Base-by-base conservation (phyloP, 1,140 invertebrate genomes). In the Gonioctena quinquepunctata region DNA sequence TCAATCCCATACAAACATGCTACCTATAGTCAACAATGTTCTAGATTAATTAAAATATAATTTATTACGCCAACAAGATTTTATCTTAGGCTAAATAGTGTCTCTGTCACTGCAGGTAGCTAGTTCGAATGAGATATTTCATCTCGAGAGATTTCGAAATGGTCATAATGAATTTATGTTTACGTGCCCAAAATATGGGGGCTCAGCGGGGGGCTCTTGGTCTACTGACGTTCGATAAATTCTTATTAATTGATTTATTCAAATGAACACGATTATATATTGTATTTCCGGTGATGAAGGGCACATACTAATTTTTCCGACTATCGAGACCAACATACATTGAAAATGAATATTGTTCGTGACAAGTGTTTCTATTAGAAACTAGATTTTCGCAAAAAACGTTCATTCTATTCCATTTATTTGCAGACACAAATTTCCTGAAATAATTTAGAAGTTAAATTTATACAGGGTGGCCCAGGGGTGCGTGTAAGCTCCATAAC, bases 221-320 rank as follows among this genome's bases (percentile, higher is more conserved):
- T 42, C 33, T 42, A 42, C 33, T 42, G 33, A 42, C 33, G 33
- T 42, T 42, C 33, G 33, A 42, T 42, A 42, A 42, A 42, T 42
- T 42, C 33, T 22, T 11, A 54, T 54, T 54, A 54, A 54, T 54
- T 54, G 50, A 54, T 54, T 54, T 22, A 54, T 21, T 54, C 21
- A 54, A 22, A 54, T 7, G 13, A 13, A 54, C 18, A 11, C 18
- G 11, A 1, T 16, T 21, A 18, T 22, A 54, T 21, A 8, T 22
- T 22, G 50, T 54, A 8, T 3, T 42, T 42, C 5, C 33, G 2
- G 33, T n/a, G 33, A 42, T 42, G 33, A 42, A 42, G 16, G 33
- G 13, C 16, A 42, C 33, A 42, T 8, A 42, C 33, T 3, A 42
- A 42, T n/a, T n/a, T n/a, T n/a, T n/a, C n/a, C n/a, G n/a, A n/a